These are phyloP conservation scores for Phycodurus eques DNA, from an alignment of 2,113 vertebrate genomes.

Conservation along the genomic window DNA sequence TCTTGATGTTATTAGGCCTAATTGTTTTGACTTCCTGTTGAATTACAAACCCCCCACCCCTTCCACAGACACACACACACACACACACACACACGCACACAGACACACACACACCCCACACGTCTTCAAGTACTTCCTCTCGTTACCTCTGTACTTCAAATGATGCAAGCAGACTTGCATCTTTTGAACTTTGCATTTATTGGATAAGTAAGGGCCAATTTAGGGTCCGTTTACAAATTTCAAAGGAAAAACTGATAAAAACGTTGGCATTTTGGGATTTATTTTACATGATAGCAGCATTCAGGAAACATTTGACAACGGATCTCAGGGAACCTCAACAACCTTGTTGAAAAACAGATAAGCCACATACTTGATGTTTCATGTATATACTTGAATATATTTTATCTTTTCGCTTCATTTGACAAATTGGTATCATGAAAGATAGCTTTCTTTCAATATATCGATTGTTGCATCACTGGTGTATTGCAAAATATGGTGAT, in stretches of 20 bases:
- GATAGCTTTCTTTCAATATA: too few relatives aligned
- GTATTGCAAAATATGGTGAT: too few relatives aligned
- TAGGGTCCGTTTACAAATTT: neutral
- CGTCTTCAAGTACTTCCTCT: constrained; percentile 9
- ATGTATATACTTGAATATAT: too few relatives aligned
- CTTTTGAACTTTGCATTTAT: neutral
- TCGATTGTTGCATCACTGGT: too few relatives aligned
- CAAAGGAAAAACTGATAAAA: neutral
- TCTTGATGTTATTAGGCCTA: constrained; percentile 50
- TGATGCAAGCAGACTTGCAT: neutral
- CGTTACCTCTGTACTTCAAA: neutral
- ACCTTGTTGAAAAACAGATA: too few relatives aligned
- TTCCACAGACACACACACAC: neutral
- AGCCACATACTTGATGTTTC: too few relatives aligned
- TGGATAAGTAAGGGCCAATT: neutral
- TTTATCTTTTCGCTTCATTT: too few relatives aligned
- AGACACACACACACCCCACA: too few relatives aligned
- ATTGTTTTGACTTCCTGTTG: constrained; percentile 39
- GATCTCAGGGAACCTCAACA: too few relatives aligned
- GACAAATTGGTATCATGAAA: too few relatives aligned
- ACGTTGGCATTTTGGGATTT: neutral
- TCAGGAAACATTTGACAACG: neutral
- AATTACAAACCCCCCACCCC: neutral
- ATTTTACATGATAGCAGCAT: neutral
- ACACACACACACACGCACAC: too few relatives aligned